phyloP scores from a whole-genome alignment of 2,113 vertebrate species.

The Chamaetylas fuelleborni region DNA sequence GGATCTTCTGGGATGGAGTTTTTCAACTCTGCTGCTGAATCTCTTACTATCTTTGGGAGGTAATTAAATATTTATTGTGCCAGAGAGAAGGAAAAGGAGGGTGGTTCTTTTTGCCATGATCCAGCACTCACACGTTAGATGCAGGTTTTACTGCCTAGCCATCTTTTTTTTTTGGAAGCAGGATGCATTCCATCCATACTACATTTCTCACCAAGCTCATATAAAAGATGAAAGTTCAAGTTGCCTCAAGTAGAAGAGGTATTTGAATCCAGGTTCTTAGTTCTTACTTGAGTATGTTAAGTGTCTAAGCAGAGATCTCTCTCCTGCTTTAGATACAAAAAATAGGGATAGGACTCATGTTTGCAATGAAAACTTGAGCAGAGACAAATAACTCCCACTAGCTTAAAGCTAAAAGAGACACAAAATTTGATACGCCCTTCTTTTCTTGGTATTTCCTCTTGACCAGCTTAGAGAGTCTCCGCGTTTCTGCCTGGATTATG shows the following conservation, averaged over 20 bases:
- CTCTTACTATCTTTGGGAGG: neutral
- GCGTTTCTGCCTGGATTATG: neutral
- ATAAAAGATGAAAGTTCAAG: neutral
- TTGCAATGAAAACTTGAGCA: neutral
- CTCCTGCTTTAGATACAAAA: neutral
- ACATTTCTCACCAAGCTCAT: neutral
- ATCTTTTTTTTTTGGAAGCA: neutral
- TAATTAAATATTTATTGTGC: neutral
- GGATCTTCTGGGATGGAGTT: neutral
- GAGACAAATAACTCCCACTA: neutral
- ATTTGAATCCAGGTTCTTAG: neutral
- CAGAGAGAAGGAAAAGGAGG: neutral
- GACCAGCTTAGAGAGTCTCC: neutral
- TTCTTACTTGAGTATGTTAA: neutral
- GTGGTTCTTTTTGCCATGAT: neutral
- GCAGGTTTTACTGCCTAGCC: neutral
- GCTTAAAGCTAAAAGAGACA: neutral
- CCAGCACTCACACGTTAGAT: neutral
- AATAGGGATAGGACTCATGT: neutral
- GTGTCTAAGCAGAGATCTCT: neutral
- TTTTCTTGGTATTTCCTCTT: slow-evolving; percentile 15
- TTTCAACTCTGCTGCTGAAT: neutral
- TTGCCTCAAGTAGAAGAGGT: neutral
- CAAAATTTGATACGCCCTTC: neutral
- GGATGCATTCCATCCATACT: neutral